phyloP scores from a whole-genome alignment of 1,140 invertebrate species.

The Marisa cornuarietis region DNA sequence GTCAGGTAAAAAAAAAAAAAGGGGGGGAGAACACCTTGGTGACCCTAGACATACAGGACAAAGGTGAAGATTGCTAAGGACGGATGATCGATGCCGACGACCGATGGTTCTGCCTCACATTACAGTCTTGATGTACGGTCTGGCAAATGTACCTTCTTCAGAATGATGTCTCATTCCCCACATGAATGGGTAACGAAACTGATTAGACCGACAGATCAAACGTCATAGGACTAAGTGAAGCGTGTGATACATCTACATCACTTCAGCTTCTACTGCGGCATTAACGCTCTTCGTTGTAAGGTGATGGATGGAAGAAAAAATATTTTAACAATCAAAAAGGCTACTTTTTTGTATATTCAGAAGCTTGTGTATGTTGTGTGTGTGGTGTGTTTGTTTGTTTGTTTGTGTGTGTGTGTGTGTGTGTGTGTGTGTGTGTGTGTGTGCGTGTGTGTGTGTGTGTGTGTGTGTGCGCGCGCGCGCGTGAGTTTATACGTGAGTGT shows the following conservation, averaged over 20 bases:
- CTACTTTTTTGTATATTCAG: background rate
- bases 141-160: too few relatives aligned
- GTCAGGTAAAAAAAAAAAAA: too few relatives aligned
- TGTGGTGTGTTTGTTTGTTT: conserved; percentile 11
- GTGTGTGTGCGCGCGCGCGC: background rate
- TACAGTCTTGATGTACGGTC: background rate
- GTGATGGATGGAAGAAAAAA: too few relatives aligned
- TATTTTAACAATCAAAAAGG: too few relatives aligned
- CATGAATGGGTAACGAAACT: background rate
- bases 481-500: background rate
- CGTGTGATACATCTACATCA: background rate
- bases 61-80: too few relatives aligned
- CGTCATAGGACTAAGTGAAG: background rate
- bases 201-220: background rate
- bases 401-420: conserved; percentile 2
- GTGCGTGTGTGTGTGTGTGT: too few relatives aligned
- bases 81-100: background rate
- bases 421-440: conserved; percentile 10
- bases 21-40: too few relatives aligned
- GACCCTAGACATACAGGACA: too few relatives aligned
- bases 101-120: background rate
- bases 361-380: conserved; percentile 1
- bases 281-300: background rate
- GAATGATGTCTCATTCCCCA: background rate
- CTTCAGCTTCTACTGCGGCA: background rate